Evolutionary conservation across 1,140 invertebrate genomes (phyloP), one percentile per base, ranked within the genome.

Genomic region (Marisa cornuarietis): DNA sequence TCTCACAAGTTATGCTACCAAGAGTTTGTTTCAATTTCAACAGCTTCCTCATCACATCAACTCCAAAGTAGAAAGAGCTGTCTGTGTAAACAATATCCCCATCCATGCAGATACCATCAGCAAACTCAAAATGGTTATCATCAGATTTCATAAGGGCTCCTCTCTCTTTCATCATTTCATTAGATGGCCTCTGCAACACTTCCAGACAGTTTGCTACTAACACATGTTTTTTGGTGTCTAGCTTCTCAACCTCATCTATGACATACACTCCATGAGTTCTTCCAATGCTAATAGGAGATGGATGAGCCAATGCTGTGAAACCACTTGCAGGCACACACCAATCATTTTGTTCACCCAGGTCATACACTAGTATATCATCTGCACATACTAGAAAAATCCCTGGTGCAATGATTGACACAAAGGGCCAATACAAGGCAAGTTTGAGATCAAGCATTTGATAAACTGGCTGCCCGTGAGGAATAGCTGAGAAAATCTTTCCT

Each of bases 221-320:
- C 63, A 89, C 82, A 69, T 83, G 62, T 76, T 83, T 79, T 3
- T 71, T 73, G 4, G 76, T 82, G 73, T 86, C 81, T 8, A 87
- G 51, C 5, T 80, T 76, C 11, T 80, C 71, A 13, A 81, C 79
- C 54, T 82, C 85, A 61, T 84, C 71, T 14, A 92, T 74, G 54
- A 92, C 89, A 83, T 92, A 93, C 10, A 93, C 92, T 51, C 92
- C 92, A 87, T 93, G 92, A 58, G 85, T 87, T 31, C 86, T 88
- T 6, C 91, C 92, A 52, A 92, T 84, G 3, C 82, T 63, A 22
- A 92, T 72, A n/a, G 88, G 75, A 22, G 91, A 92, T 1, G 91
- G 91, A 82, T 92, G 92, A 24, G 91, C 92, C 18, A 92, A 71
- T 20, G 90, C 91, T 74, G 89, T 91, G 78, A 92, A 91, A 14